These are phyloP conservation scores for Vollenhovia emeryi DNA, from an alignment of 1,140 invertebrate genomes.

Conservation along the genomic window DNA sequence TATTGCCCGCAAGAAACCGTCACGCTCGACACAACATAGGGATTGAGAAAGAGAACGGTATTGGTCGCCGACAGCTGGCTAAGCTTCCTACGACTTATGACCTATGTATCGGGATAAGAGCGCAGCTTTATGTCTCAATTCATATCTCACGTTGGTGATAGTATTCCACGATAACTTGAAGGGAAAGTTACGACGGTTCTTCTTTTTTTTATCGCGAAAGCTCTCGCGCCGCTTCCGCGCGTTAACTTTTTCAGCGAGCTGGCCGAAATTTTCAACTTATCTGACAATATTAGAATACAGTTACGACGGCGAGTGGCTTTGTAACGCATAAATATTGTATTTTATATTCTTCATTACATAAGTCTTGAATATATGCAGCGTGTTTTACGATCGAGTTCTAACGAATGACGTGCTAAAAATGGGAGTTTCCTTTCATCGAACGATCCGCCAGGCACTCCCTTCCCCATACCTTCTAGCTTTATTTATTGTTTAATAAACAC, in stretches of 20 bases:
- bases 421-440: background rate
- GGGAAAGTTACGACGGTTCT: background rate
- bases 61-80: background rate
- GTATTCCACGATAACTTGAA: background rate
- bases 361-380: no score
- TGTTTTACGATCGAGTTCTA: background rate
- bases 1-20: background rate
- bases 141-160: background rate
- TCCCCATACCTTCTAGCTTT: background rate
- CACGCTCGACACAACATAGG: background rate
- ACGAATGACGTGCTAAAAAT: slow-evolving; percentile 7
- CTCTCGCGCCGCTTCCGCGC: background rate
- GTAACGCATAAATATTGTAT: background rate
- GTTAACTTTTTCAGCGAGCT: background rate
- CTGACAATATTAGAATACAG: background rate
- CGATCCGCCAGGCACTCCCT: background rate
- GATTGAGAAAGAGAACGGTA: slow-evolving; percentile 12
- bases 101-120: slow-evolving; percentile 1
- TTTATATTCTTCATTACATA: background rate
- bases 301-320: background rate
- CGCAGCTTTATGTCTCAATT: background rate
- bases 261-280: background rate
- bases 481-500: slow-evolving; percentile 46
- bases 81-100: slow-evolving; percentile 20
- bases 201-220: background rate